Percentiles rank a stretch among this genome's conserved stretches.
Evolutionary conservation across 2,888 invertebrate species (phyloP).

Genomic region (Cheilosia vernalis): DNA sequence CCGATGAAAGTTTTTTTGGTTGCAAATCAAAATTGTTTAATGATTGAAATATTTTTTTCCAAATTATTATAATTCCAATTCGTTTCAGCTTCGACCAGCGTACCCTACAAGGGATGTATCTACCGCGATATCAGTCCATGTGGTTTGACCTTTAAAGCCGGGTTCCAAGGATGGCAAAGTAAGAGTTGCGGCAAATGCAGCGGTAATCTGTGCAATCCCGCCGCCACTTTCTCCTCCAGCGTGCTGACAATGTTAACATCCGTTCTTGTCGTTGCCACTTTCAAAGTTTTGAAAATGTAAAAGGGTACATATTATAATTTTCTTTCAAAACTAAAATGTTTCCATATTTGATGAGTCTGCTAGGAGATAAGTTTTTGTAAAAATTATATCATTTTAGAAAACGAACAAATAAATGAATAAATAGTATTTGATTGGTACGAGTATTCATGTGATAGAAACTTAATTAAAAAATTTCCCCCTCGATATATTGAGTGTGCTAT

Average conservation of each 20-base stretch:
- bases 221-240: conserved; percentile 78
- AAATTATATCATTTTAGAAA: not conserved
- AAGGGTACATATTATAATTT: not conserved
- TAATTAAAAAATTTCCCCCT: conserved; percentile 15
- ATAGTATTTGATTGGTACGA: not conserved
- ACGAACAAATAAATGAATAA: not conserved
- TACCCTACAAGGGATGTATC: conserved; percentile 53
- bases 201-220: conserved; percentile 78
- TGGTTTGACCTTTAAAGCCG: not conserved
- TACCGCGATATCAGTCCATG: conserved; percentile 3
- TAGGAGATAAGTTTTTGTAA: conserved; percentile 1
- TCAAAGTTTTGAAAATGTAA: conserved; percentile 48
- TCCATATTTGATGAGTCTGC: conserved; percentile 13
- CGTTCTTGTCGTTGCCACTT: conserved; percentile 8
- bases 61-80: not conserved
- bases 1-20: too few species aligned
- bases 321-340: not conserved
- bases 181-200: conserved; percentile 74
- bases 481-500: not conserved
- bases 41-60: not conserved
- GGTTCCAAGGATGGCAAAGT: conserved; percentile 8
- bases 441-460: not conserved
- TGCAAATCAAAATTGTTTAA: too few species aligned
- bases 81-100: conserved; percentile 17
- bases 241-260: conserved; percentile 64